phyloP scores from a whole-genome alignment of 2,113 vertebrate genomes.

The Galeopterus variegatus region DNA sequence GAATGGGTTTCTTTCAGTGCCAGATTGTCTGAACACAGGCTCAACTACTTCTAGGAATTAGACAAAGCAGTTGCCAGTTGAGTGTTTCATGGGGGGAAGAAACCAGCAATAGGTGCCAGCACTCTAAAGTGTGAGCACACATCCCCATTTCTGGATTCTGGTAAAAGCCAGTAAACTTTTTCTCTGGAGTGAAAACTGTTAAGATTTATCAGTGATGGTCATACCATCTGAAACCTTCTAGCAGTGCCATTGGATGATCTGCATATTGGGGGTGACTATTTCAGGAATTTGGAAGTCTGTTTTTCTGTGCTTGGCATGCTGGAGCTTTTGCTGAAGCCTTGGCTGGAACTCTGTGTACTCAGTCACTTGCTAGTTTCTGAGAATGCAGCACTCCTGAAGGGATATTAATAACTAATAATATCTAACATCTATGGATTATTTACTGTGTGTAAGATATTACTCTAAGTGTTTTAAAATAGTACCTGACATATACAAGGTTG shows the following conservation, averaged over 20 bases:
- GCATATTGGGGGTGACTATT: neutral
- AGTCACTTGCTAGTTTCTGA: neutral
- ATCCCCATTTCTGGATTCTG: neutral
- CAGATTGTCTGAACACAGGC: neutral
- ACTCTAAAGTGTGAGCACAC: neutral
- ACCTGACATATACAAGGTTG: neutral
- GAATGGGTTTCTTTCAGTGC: neutral
- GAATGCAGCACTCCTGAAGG: neutral
- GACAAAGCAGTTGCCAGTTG: constrained; percentile 7
- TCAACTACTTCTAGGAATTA: constrained; percentile 63
- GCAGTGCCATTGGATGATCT: neutral
- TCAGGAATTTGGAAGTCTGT: neutral
- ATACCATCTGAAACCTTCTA: neutral
- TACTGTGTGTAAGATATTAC: neutral
- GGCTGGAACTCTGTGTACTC: neutral
- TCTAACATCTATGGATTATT: neutral
- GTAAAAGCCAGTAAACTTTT: neutral
- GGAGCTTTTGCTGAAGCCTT: neutral
- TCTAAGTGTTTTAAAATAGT: neutral
- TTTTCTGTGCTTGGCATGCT: neutral
- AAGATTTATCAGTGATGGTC: neutral
- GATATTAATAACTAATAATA: neutral
- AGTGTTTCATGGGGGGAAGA: neutral
- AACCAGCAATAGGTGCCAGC: neutral
- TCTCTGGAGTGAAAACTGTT: neutral